Percentiles rank a stretch among this genome's conserved stretches.
Evolutionary conservation across 1,140 invertebrate species (phyloP).

Genomic region (Lepidurus packardi): DNA sequence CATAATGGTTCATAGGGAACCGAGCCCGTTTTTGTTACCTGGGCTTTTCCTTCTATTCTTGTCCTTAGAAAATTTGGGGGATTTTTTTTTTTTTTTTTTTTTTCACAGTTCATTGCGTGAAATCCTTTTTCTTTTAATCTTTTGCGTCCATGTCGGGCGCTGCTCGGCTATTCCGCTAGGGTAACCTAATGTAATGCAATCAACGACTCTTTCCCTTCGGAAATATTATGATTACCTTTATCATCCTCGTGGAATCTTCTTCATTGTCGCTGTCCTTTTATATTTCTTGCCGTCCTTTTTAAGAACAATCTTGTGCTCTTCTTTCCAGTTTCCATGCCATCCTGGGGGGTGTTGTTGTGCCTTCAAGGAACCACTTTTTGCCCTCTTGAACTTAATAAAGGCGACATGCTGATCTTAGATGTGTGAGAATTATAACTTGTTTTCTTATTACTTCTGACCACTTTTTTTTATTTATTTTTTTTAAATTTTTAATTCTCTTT

Average conservation of each 20-base stretch:
- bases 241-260: not conserved
- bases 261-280: slow-evolving; percentile 13
- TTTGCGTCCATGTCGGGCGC: slow-evolving; percentile 23
- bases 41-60: slow-evolving; percentile 33
- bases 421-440: not conserved
- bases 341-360: not conserved
- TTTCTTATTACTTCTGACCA: not conserved
- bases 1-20: slow-evolving; percentile 9
- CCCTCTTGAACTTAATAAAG: not conserved
- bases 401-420: not conserved
- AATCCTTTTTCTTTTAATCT: slow-evolving; percentile 24
- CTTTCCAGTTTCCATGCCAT: slow-evolving; percentile 21
- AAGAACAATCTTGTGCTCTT: slow-evolving; percentile 23
- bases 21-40: slow-evolving; percentile 37
- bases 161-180: slow-evolving; percentile 14
- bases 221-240: not conserved
- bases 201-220: not conserved
- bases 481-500: not conserved
- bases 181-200: slow-evolving; percentile 19
- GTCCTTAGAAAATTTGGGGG: not conserved
- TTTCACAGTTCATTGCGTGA: not conserved
- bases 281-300: not conserved
- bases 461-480: not conserved
- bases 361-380: slow-evolving; percentile 29
- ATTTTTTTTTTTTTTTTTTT: no score